Evolutionary conservation across 2,888 invertebrate species (phyloP), one percentile per base, ranked within the genome.

Genomic region (Chrysolina haemoptera): DNA sequence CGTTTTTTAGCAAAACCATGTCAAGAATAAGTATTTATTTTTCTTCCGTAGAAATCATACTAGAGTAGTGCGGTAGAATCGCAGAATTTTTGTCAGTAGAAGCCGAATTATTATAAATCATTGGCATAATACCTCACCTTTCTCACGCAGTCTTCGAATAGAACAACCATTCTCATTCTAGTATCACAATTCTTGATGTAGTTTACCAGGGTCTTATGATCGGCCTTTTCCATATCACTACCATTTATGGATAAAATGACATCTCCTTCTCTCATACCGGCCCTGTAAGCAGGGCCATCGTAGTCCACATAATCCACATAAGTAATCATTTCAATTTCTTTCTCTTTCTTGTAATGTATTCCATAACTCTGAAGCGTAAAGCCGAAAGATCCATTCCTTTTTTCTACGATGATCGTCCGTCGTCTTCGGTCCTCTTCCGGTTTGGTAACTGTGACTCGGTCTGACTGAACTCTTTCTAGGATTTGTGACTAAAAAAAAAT

Each of bases 351-450:
- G 87, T 98, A 97, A 86, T 98, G 97, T 76, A 98, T 98, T 46
- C 98, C 98, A 87, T 98, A 98, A 83, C 98, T 98, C 92, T 98
- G 98, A 50, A 98, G 90, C 0, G 98, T 98, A 88, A 98, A 98
- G 14, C 98, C 98, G 87, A 96, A 98, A 41, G 95, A 95, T 62
- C 94, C 94, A 86, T 94, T 95, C 86, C 94, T 95, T 89, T 96
- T 95, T 87, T 97, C 96, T 6, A 96, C 94, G 75, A 98, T 97
- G 75, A 98, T 98, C 16, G 98, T 95, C 59, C 98, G 92, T 75
- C 96, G 91, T 20, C 96, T 90, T 83, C 96, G 94, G 87, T 98
- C 96, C 82, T 96, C 96, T 81, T 95, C 95, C 10, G 93, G 92
- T 83, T 94, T 93, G 16, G 93, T 92, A 10, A 91, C 89, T 40